phyloP scores from a whole-genome alignment of 1,140 invertebrate genomes.

The Platorchestia sp. region DNA sequence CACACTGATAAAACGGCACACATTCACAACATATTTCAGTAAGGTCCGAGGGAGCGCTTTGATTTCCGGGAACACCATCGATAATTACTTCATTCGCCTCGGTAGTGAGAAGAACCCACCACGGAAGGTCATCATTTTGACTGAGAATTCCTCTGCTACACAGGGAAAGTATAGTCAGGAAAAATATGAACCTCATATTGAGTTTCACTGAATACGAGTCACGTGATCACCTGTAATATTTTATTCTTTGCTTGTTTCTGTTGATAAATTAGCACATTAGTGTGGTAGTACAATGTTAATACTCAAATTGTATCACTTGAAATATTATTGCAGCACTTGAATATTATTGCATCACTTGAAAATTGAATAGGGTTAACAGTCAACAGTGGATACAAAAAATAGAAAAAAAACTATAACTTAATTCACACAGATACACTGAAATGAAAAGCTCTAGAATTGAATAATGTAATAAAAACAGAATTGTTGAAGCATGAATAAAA shows the following conservation, averaged over 20 bases:
- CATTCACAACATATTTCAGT: conserved; percentile 10
- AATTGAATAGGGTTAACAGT: background rate
- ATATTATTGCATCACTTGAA: too few species aligned
- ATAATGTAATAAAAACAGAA: background rate
- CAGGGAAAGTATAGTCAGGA: background rate
- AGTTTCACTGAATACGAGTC: background rate
- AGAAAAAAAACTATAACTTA: background rate
- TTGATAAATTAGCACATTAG: background rate
- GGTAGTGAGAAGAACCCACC: background rate
- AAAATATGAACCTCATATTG: background rate
- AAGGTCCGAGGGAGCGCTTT: background rate
- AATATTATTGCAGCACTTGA: too few species aligned
- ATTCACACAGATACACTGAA: background rate
- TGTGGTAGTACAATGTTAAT: background rate
- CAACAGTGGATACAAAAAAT: background rate
- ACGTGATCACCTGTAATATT: background rate
- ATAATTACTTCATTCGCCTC: background rate
- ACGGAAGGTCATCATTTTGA: background rate
- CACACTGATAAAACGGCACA: conserved; percentile 28
- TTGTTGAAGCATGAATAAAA: background rate
- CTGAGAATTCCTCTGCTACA: background rate
- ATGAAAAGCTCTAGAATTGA: background rate
- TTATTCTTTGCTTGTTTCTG: background rate
- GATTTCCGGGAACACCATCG: background rate
- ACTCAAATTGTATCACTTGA: background rate